Percentiles rank a stretch among this genome's conserved stretches.
Conservation (phyloP, 2,888 invertebrate genomes). For the Polydrusus cervinus region DNA sequence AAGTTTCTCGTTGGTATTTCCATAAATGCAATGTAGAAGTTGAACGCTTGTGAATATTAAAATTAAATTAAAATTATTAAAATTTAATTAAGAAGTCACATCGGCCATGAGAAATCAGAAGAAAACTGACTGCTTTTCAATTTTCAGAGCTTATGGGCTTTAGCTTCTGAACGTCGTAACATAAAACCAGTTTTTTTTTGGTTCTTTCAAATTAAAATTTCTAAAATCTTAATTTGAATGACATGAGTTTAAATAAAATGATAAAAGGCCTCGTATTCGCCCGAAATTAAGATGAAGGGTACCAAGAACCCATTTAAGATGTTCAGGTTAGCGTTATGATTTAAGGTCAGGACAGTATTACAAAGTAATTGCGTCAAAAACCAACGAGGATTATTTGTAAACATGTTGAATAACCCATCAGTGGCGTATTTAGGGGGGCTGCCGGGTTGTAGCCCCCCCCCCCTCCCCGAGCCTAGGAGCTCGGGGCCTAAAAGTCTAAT, state of each 20-base stretch:
- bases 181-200: constrained; percentile 39
- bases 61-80: constrained; percentile 43
- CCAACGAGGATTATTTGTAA: too few relatives aligned
- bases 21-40: not conserved
- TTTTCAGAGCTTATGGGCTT: constrained; percentile 49
- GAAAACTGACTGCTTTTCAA: constrained; percentile 42
- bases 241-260: constrained; percentile 43
- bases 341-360: constrained; percentile 34
- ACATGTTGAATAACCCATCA: too few relatives aligned
- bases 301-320: constrained; percentile 52
- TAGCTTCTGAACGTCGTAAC: constrained; percentile 50
- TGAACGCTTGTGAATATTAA: constrained; percentile 11
- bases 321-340: constrained; percentile 53
- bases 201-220: constrained; percentile 62
- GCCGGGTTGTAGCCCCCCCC: too few relatives aligned
- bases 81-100: constrained; percentile 47
- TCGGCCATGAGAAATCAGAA: constrained; percentile 34
- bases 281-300: constrained; percentile 54
- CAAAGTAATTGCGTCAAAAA: too few relatives aligned
- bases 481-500: too few relatives aligned
- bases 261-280: constrained; percentile 46
- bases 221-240: constrained; percentile 56
- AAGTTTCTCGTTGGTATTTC: not conserved
- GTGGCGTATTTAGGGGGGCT: too few relatives aligned
- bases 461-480: too few relatives aligned